These are phyloP conservation scores for Sciurus vulgaris DNA, from an alignment of 2,797 vertebrate species.

Conservation along the genomic window DNA sequence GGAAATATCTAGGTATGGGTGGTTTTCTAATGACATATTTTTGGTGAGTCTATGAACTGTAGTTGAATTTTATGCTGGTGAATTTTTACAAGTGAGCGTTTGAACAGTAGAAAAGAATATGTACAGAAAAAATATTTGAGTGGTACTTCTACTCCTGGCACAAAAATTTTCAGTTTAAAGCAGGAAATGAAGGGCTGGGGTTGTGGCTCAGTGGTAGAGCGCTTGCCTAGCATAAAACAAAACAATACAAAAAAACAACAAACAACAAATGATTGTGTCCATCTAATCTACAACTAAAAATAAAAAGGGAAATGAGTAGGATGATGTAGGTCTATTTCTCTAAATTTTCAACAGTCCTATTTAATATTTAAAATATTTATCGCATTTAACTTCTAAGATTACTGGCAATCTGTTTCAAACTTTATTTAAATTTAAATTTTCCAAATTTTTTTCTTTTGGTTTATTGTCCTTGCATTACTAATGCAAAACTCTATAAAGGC, in stretches of 20 bases:
- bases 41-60: slow-evolving; percentile 32
- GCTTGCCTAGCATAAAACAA: too few relatives aligned
- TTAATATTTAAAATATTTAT: slow-evolving; percentile 55
- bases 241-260: too few relatives aligned
- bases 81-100: slow-evolving; percentile 53
- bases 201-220: too few relatives aligned
- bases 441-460: slow-evolving; percentile 3
- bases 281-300: too few relatives aligned
- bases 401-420: slow-evolving; percentile 22
- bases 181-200: not conserved
- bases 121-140: not conserved
- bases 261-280: too few relatives aligned
- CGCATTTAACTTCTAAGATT: slow-evolving; percentile 39
- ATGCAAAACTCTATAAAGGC: not conserved
- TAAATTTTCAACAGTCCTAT: not conserved
- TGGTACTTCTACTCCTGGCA: not conserved
- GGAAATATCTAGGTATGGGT: slow-evolving; percentile 9
- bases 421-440: slow-evolving; percentile 40
- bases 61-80: slow-evolving; percentile 46
- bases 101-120: not conserved
- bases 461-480: not conserved
- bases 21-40: slow-evolving; percentile 45
- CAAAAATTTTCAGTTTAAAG: slow-evolving; percentile 14
- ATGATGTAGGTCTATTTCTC: slow-evolving; percentile 18
- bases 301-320: not conserved